These are phyloP conservation scores for Callorhinus ursinus DNA, from an alignment of 2,113 vertebrate species.

Conservation along the genomic window DNA sequence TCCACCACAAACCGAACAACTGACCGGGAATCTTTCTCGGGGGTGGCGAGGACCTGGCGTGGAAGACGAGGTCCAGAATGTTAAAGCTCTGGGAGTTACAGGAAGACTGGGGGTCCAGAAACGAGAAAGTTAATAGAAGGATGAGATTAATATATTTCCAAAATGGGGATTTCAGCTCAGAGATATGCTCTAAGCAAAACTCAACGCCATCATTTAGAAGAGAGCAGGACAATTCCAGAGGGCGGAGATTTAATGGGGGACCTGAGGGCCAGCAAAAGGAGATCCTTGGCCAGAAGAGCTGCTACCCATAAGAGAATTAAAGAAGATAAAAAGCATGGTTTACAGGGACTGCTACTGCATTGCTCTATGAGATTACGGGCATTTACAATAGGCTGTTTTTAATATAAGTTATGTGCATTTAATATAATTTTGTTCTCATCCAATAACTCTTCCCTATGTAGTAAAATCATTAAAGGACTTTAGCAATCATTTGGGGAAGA, in stretches of 20 bases:
- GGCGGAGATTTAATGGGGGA: background rate
- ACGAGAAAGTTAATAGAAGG: background rate
- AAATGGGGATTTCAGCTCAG: background rate
- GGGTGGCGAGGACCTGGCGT: background rate
- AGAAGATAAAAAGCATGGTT: accelerated
- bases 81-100: background rate
- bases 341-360: too few species aligned
- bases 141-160: background rate
- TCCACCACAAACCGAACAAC: background rate
- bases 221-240: background rate
- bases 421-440: background rate
- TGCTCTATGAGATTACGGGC: background rate
- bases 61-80: background rate
- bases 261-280: background rate
- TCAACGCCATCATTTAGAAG: background rate
- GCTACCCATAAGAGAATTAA: background rate
- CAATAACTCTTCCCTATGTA: background rate
- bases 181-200: background rate
- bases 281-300: background rate
- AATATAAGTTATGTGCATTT: background rate
- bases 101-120: background rate
- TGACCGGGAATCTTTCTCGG: background rate
- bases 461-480: background rate
- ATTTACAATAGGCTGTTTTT: background rate
- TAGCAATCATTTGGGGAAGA: background rate